Evolutionary conservation across 64 coral and sea anemone genomes (phyloP), one percentile per base, ranked within the genome.

Genomic region (Platygyra sinensis): DNA sequence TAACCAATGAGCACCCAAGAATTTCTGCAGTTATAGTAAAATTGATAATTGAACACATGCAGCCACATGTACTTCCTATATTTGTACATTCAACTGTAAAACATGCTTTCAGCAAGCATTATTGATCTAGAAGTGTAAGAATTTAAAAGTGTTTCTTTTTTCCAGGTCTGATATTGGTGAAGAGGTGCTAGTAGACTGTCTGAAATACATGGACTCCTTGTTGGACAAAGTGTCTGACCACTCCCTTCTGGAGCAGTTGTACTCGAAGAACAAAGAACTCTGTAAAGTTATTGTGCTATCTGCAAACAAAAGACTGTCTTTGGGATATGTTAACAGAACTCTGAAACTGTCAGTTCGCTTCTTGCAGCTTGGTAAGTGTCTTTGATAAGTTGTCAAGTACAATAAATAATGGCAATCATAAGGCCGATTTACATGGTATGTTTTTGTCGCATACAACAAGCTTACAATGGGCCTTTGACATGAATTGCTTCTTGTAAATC

Each of bases 251-350:
- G 94, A 93, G 20, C 67, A 89, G 52, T 93, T 95, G 72, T 99
- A 88, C 80, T 87, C 88, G 62, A 79, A 96, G 60, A 92, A 91
- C 72, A 95, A 62, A 84, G 88, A 93, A 60, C 91, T 99, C 67
- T 49, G 80, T 2, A 77, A 93, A 46, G 90, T 99, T 33, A 67
- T 99, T 75, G 29, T 99, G 38, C 72, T 95, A 6, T 99, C 97
- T 72, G 88, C 94, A 86, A 95, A 96, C 84, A 82, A 94, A 25
- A 90, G 90, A 25, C 80, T 94, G 32, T 99, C 97, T 52, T 77
- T 99, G 31, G 80, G 90, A 20, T 99, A 95, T 89, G 97, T 99
- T 25, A 93, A 99, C 88, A 95, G 85, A 59, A 93, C 94, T 80
- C 74, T 99, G 5, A 99, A 99, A 86, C 91, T 99, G 24, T 88